Evolutionary conservation across 2,797 vertebrate genomes (phyloP), one percentile per base, ranked within the genome.

Genomic region (Ataeniobius toweri): DNA sequence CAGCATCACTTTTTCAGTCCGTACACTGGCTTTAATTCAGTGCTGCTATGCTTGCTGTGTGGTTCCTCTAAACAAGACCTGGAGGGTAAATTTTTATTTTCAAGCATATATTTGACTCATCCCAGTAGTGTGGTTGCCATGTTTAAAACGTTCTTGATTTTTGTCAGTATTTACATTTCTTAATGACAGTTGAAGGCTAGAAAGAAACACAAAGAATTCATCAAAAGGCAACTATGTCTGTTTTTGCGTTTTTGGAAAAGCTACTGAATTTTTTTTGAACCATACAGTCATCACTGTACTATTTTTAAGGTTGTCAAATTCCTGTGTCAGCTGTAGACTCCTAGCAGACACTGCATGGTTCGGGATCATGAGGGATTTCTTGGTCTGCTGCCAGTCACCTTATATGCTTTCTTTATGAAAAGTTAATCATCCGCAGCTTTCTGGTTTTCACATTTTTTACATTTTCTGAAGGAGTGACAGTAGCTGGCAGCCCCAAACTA

Each of bases 381-480:
- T 94, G 93, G 94, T 87, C 85, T 36, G 2, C 78, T 75, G 93
- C 94, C 94, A 94, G 89, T 91, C 92, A 89, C 91, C 91, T 94
- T 92, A 89, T 95, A 93, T 93, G 92, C 92, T 93, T 92, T 93
- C 94, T 95, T 95, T 94, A 94, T 94, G 92, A 94, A 93, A 94
- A 91, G 87, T 94, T 94, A 94, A 94, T 95, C 90, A 94, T 90
- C 92, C 91, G 88, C 90, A 94, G 93, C 91, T 94, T 91, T 89
- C 86, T 74, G 84, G 88, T 84, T 87, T 93, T 92, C 78, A 82
- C 89, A 86, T 88, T 90, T 90, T 90, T 77, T 51, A 48, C 88
- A 82, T 92, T 90, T 85, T 91, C 86, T 90, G 77, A 93, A 81
- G 86, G 86, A 93, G 83, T 87, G 90, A 94, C 92, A 92, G 90